Percentiles rank a stretch among this genome's conserved stretches.
phyloP scores from a whole-genome alignment of 2,797 vertebrate species.

The Galagoides demidoff region DNA sequence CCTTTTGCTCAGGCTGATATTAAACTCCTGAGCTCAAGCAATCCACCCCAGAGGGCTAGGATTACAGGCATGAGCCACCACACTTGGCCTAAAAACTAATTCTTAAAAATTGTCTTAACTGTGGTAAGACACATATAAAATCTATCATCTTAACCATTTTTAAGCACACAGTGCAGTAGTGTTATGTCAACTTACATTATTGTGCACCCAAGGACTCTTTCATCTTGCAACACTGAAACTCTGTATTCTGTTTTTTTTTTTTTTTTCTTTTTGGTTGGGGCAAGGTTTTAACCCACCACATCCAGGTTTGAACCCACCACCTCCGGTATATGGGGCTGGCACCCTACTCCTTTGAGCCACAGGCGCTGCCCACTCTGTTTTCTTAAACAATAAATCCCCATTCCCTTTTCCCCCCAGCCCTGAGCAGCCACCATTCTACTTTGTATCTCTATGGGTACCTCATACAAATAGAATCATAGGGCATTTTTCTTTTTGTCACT shows the following conservation, averaged over 20 bases:
- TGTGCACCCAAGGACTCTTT: not conserved
- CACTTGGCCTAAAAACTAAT: not conserved
- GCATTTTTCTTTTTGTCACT: not conserved
- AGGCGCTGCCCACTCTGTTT: too few relatives aligned
- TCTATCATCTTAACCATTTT: not conserved
- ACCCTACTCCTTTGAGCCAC: too few relatives aligned
- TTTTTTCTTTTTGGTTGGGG: too few relatives aligned
- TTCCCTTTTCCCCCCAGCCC: not conserved
- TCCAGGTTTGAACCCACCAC: too few relatives aligned
- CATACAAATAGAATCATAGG: not conserved
- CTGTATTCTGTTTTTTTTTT: too few relatives aligned
- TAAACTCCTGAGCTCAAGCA: too few relatives aligned
- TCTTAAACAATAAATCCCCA: not conserved
- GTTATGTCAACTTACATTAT: not conserved
- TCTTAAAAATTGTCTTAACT: not conserved
- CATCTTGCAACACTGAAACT: not conserved
- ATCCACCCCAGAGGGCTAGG: too few relatives aligned
- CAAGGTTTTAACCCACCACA: too few relatives aligned
- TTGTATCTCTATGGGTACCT: not conserved
- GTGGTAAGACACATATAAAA: not conserved
- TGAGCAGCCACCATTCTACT: not conserved
- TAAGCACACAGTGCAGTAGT: not conserved
- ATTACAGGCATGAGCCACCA: too few relatives aligned
- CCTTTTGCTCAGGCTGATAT: too few relatives aligned
- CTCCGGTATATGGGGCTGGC: too few relatives aligned